Evolutionary conservation across 2,113 vertebrate genomes (phyloP), one percentile per base, ranked within the genome.

Genomic region (Gavialis gangeticus): DNA sequence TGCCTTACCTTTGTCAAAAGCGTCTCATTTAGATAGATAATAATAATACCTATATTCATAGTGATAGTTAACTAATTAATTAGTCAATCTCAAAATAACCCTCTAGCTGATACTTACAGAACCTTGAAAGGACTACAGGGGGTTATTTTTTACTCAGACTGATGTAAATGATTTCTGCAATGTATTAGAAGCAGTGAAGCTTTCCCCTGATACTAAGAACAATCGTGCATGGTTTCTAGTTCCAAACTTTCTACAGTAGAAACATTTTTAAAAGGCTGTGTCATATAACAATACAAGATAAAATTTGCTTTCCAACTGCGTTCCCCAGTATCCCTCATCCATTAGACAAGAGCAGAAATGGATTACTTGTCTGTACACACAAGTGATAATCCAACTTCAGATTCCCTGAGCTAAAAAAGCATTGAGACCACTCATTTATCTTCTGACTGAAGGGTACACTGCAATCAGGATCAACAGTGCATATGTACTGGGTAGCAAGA

Each of bases 21-120:
- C 28, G 22, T 67, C 78, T 96, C 79, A 75, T 55, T 80, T 56
- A 76, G 25, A 5, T 63, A 27, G 83, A 73, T 89, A 93, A 93
- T 91, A 93, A 95, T 86, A 59, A 4, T 89, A 88, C 88, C 63
- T 78, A 0, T 66, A 60, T 84, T 84, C 80, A 58, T 78, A 95
- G 77, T 67, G 80, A 91, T 93, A 95, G 94, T 87, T 91, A 93
- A 37, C 81, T 91, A 86, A 92, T 92, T 96, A 96, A 95, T 96
- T 92, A 93, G 22, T 55, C 78, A 84, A 28, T 71, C 77, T 91
- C 64, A 77, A 90, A 78, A 71, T 46, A 71, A 84, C 84, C 64
- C 66, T 92, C 95, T 82, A 93, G 92, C 83, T 96, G 56, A 13
- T 91, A 89, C 84, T 84, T 95, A 88, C 80, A 92, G 83, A 81